phyloP scores from a whole-genome alignment of 2,113 vertebrate species.

The Turdus rufiventris region DNA sequence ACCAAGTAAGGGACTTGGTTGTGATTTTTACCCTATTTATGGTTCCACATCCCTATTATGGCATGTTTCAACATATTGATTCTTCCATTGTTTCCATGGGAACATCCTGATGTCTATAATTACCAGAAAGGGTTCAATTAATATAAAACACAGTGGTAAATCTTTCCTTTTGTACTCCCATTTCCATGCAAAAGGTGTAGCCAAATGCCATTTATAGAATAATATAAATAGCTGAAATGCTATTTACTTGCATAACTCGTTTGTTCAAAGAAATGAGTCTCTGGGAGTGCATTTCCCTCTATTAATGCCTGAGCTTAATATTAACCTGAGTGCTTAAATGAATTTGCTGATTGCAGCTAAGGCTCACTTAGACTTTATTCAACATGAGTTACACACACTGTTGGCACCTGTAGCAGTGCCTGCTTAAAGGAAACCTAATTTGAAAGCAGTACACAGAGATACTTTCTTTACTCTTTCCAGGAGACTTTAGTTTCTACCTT shows the following conservation, averaged over 20 bases:
- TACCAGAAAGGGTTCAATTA: neutral
- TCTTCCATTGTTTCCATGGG: neutral
- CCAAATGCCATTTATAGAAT: neutral
- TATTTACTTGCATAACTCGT: neutral
- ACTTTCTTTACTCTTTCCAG: conserved; percentile 25
- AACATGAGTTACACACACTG: neutral
- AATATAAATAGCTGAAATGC: neutral
- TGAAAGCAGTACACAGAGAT: neutral
- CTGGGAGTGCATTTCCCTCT: conserved; percentile 23
- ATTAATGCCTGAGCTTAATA: conserved; percentile 24
- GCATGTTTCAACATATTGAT: neutral
- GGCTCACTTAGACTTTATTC: neutral
- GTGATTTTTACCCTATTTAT: neutral
- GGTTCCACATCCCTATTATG: neutral
- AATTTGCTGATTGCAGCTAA: conserved; percentile 2
- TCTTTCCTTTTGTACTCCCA: neutral
- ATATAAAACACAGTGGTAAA: neutral
- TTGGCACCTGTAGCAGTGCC: neutral
- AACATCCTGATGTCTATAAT: neutral
- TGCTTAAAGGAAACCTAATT: neutral
- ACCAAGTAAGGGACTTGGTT: neutral
- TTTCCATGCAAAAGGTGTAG: conserved; percentile 13
- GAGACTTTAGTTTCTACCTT: neutral
- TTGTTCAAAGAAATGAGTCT: conserved; percentile 51
- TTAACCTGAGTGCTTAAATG: conserved; percentile 8